Evolutionary conservation across 2,888 invertebrate genomes (phyloP).

Genomic region (Lydus trimaculatus): DNA sequence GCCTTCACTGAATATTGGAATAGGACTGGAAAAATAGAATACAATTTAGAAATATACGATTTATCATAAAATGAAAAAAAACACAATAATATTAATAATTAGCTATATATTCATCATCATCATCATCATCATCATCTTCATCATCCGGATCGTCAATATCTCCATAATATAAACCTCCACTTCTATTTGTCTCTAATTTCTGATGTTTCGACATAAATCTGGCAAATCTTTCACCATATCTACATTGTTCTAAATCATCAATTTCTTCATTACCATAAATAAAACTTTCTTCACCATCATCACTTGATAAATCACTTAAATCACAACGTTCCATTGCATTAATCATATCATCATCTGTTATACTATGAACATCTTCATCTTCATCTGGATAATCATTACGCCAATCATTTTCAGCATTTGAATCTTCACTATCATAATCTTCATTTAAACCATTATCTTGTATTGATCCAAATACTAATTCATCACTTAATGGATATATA

Average conservation of each 20-base stretch:
- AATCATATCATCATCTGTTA: constrained; percentile 70
- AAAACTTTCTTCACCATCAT: constrained; percentile 58
- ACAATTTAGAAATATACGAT: neutral
- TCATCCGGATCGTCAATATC: constrained; percentile 47
- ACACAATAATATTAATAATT: constrained; percentile 32
- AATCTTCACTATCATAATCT: constrained; percentile 71
- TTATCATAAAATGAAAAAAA: neutral
- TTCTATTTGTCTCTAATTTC: constrained; percentile 43
- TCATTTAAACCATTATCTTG: constrained; percentile 53
- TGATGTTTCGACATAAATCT: constrained; percentile 68
- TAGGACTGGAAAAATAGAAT: neutral
- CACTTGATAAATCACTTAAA: constrained; percentile 55
- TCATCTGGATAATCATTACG: constrained; percentile 78
- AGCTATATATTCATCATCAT: constrained; percentile 18
- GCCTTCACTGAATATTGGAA: no score
- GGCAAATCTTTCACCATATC: constrained; percentile 72
- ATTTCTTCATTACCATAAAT: constrained; percentile 56
- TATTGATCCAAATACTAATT: constrained; percentile 55
- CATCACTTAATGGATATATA: constrained; percentile 58
- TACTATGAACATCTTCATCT: constrained; percentile 62
- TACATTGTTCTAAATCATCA: constrained; percentile 64
- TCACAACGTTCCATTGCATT: constrained; percentile 63
- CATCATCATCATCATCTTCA: constrained; percentile 38
- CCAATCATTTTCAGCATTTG: constrained; percentile 81
- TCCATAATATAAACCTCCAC: constrained; percentile 43